Base-by-base conservation (phyloP, 2,113 vertebrate genomes). In the Nanorana parkeri region DNA sequence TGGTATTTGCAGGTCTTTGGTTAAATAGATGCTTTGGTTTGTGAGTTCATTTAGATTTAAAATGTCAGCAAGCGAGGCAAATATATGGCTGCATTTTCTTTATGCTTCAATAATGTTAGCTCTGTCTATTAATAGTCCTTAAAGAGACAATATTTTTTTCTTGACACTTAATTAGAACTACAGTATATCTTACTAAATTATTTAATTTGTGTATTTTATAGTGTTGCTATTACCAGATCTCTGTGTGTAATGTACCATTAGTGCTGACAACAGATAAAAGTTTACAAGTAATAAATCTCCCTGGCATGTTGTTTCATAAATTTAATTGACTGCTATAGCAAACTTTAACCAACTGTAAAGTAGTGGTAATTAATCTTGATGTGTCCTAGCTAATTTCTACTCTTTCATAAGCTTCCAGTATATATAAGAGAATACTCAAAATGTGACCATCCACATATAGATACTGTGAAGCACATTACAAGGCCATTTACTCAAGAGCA, bases 161-260 rank as follows among this genome's bases (percentile, higher is more conserved):
- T 71, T 80, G 78, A 80, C 77, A 68, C 66, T 68, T 80, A 71
- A 80, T 80, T 80, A 26, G 71, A 80, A 61, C 78, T 63, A 47
- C 41, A 51, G 23, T 61, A 61, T 80, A 56, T 80, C 20, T 66
- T 77, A 28, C 51, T 24, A 32, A 68, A 60, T 58, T 55, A 56
- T 68, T 79, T 79, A 68, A 67, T 67, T 79, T 56, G 23, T 68
- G 29, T 29, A 36, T 79, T 68, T 79, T 63, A 23, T 79, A 79
- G 28, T 67, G n/a, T 71, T 71, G 17, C 52, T 67, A 79, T 79
- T 79, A 79, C 15, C 51, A 63, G 23, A 63, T 51, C 19, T 61
- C 20, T 64, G 56, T 61, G 68, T 47, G 51, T 75, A 75, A 74
- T 81, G 69, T 66, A 75, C 69, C 80, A 67, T 74, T 75, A 66